Evolutionary conservation across 2,888 invertebrate species (phyloP).

Genomic region (Zaprionus lineosus): DNA sequence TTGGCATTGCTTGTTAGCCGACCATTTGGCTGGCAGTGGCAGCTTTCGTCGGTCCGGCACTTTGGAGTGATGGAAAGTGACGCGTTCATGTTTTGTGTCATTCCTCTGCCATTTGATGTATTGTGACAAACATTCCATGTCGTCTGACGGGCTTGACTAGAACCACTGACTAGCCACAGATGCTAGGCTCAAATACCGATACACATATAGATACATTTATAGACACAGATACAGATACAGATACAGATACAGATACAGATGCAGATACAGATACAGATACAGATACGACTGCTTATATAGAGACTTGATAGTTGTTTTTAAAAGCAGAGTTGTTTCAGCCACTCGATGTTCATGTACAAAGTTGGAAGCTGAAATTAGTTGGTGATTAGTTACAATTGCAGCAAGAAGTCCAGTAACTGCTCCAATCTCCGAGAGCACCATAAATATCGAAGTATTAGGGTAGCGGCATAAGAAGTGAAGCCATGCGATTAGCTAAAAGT

Average conservation of each 20-base stretch:
- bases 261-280: slow-evolving; percentile 12
- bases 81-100: slow-evolving; percentile 82
- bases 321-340: slow-evolving; percentile 9
- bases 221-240: slow-evolving; percentile 17
- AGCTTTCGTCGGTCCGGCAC: slow-evolving; percentile 70
- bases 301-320: too few relatives aligned
- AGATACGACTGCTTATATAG: too few relatives aligned
- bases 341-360: slow-evolving; percentile 50
- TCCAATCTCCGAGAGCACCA: too few relatives aligned
- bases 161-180: neutral
- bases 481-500: neutral
- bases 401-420: slow-evolving; percentile 36
- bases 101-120: slow-evolving; percentile 79
- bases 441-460: slow-evolving; percentile 7
- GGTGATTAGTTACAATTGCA: slow-evolving; percentile 49
- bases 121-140: slow-evolving; percentile 80
- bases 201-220: neutral
- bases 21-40: slow-evolving; percentile 50
- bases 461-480: neutral
- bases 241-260: neutral
- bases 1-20: slow-evolving; percentile 54
- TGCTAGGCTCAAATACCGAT: neutral
- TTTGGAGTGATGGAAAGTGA: slow-evolving; percentile 82
- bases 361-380: slow-evolving; percentile 52
- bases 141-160: slow-evolving; percentile 27